phyloP scores from a whole-genome alignment of 2,113 vertebrate species.

The Chiloscyllium plagiosum region DNA sequence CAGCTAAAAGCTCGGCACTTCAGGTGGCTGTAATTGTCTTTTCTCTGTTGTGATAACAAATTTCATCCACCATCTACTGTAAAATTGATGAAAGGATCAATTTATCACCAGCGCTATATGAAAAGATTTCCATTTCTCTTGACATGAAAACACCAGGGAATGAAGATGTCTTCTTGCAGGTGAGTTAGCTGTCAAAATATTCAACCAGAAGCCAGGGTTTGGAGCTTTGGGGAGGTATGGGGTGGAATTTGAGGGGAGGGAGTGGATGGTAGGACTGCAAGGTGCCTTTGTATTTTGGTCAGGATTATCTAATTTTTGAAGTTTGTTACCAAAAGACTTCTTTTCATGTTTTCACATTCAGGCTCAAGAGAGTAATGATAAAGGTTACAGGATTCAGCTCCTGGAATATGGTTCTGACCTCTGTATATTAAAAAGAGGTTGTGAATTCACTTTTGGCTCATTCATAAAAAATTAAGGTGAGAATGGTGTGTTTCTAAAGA shows the following conservation, averaged over 20 bases:
- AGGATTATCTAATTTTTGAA: neutral
- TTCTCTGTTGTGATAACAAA: neutral
- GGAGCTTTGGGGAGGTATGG: neutral
- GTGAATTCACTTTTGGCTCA: neutral
- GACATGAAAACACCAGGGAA: neutral
- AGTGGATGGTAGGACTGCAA: neutral
- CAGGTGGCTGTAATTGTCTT: neutral
- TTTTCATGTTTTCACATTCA: neutral
- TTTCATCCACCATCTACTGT: neutral
- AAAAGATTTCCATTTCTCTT: neutral
- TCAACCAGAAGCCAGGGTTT: neutral
- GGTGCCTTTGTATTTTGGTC: neutral
- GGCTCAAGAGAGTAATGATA: neutral
- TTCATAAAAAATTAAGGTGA: neutral
- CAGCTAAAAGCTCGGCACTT: neutral
- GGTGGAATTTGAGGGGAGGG: too few relatives aligned
- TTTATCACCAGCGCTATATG: neutral
- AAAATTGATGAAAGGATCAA: conserved; percentile 15
- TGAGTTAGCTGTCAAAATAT: neutral
- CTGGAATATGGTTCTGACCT: neutral
- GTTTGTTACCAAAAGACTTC: neutral
- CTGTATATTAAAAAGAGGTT: neutral
- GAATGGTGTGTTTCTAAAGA: neutral
- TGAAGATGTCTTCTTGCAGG: neutral
- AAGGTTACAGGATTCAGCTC: neutral